phyloP scores from a whole-genome alignment of 2,888 invertebrate species.

The Pseudeuparius sepicola region DNA sequence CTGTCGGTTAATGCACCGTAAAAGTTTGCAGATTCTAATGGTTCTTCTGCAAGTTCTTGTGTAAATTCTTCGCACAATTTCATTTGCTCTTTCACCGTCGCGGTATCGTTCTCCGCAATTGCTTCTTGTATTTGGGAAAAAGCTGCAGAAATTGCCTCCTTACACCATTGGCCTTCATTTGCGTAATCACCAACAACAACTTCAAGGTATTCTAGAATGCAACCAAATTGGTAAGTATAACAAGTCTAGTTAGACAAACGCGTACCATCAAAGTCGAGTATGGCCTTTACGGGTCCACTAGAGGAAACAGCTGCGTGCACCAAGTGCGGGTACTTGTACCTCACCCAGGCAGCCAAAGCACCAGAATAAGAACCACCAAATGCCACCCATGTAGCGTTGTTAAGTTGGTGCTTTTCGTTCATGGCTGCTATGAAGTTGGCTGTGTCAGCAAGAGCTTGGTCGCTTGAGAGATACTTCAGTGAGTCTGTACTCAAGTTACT shows the following conservation, averaged over 20 bases:
- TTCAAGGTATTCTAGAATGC: too few species aligned
- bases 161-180: slow-evolving; percentile 44
- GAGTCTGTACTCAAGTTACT: slow-evolving; percentile 76
- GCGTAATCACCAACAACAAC: too few species aligned
- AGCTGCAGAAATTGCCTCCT: slow-evolving; percentile 13
- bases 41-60: too few species aligned
- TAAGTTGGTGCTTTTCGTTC: slow-evolving; percentile 53
- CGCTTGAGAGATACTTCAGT: slow-evolving; percentile 66
- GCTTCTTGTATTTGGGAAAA: too few species aligned
- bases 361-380: slow-evolving; percentile 96
- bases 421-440: slow-evolving; percentile 71
- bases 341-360: slow-evolving; percentile 82
- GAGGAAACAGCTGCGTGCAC: slow-evolving; percentile 78
- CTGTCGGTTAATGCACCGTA: too few species aligned
- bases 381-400: slow-evolving; percentile 69
- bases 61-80: too few species aligned
- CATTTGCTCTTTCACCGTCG: too few species aligned
- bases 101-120: too few species aligned
- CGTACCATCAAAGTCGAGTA: slow-evolving; percentile 73
- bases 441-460: slow-evolving; percentile 77
- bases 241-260: too few species aligned
- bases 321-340: slow-evolving; percentile 81
- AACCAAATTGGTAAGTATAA: too few species aligned
- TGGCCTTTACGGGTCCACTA: slow-evolving; percentile 80
- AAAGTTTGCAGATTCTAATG: too few species aligned